Evolutionary conservation across 2,888 invertebrate species (phyloP).

Genomic region (Elegia similella): DNA sequence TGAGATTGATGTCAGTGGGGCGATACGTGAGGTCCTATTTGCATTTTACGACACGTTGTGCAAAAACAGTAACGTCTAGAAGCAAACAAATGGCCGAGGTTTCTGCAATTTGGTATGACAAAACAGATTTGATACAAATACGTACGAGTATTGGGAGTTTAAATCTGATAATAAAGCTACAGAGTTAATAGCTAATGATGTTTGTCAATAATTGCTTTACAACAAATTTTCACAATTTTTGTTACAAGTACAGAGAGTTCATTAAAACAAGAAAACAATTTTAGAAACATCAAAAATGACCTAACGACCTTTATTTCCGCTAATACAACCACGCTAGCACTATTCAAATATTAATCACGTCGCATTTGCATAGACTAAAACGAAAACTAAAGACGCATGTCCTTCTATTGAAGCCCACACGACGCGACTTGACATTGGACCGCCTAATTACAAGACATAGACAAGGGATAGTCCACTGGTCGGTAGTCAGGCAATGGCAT

Average conservation of each 20-base stretch:
- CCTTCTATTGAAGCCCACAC: constrained; percentile 45
- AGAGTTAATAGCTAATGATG: not conserved
- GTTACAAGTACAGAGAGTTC: not conserved
- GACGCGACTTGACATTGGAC: constrained; percentile 57
- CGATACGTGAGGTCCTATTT: constrained; percentile 37
- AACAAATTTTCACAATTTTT: not conserved
- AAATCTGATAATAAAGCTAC: not conserved
- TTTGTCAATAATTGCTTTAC: not conserved
- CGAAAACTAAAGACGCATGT: constrained; percentile 34
- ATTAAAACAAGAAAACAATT: not conserved
- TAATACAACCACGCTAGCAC: constrained; percentile 18
- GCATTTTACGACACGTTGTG: constrained; percentile 35
- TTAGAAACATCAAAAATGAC: not conserved
- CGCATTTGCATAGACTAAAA: constrained; percentile 27
- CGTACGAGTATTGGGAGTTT: not conserved
- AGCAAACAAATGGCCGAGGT: constrained; percentile 12
- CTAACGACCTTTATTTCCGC: not conserved
- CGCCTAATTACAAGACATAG: constrained; percentile 59
- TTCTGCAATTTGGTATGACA: constrained; percentile 19
- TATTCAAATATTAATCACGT: constrained; percentile 26
- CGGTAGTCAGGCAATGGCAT: constrained; percentile 30
- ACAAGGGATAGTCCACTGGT: constrained; percentile 35
- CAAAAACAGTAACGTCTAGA: constrained; percentile 25
- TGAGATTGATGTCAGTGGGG: constrained; percentile 50
- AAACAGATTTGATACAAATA: constrained; percentile 7